Evolutionary conservation across 1,140 invertebrate species (phyloP).

Genomic region (Orchestia grillus): DNA sequence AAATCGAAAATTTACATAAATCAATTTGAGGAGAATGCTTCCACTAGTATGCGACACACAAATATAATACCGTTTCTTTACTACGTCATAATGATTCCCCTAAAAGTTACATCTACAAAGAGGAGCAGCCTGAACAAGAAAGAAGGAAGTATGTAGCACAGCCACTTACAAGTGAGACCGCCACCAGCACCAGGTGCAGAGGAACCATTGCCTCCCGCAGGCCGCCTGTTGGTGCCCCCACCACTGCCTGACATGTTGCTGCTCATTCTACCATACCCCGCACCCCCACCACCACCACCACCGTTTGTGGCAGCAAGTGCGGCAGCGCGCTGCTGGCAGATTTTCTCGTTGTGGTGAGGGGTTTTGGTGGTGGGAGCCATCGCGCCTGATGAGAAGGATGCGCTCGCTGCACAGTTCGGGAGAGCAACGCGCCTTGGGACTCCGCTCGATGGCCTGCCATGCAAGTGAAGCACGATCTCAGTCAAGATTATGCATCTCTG

Average conservation of each 20-base stretch:
- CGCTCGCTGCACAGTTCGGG: conserved; percentile 21
- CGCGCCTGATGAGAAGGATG: not conserved
- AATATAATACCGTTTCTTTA: no score
- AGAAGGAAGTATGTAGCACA: no score
- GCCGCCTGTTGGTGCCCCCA: not conserved
- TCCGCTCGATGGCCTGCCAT: not conserved
- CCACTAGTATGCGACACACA: no score
- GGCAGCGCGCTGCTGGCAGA: conserved; percentile 3
- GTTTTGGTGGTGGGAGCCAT: not conserved
- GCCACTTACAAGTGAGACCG: not conserved
- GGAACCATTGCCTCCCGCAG: not conserved
- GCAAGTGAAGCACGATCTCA: no score
- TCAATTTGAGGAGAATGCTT: no score
- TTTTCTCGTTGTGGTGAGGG: conserved; percentile 45
- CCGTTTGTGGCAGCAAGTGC: not conserved
- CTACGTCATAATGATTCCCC: no score
- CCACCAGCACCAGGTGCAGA: not conserved
- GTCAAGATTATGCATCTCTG: no score
- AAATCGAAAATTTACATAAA: no score
- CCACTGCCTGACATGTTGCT: no score
- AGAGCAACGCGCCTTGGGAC: not conserved
- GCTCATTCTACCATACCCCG: not conserved
- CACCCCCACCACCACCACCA: not conserved
- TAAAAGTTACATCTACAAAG: no score
- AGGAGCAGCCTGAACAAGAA: no score